These are phyloP conservation scores for Rhyacophila evoluta DNA, from an alignment of 2,888 invertebrate species.

Conservation along the genomic window DNA sequence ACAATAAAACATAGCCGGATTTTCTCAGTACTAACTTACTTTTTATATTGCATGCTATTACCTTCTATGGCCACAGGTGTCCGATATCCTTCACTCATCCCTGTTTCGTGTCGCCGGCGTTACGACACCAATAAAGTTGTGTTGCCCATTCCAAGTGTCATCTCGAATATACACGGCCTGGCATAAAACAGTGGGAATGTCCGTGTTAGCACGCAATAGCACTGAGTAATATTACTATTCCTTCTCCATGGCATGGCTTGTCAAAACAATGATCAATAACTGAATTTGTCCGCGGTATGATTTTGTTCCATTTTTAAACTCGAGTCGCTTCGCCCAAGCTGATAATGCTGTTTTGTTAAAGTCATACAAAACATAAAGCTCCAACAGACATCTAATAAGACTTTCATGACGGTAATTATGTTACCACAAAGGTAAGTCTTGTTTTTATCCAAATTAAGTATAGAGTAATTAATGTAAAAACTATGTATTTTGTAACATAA, in stretches of 20 bases:
- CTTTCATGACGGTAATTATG: too few species aligned
- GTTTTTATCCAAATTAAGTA: too few species aligned
- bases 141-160: conserved; percentile 10
- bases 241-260: background rate
- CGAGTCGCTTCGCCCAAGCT: background rate
- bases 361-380: too few species aligned
- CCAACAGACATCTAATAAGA: too few species aligned
- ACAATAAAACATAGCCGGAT: background rate
- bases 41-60: conserved; percentile 8
- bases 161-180: background rate
- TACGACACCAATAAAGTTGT: background rate
- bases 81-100: conserved; percentile 14
- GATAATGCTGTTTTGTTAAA: too few species aligned
- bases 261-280: conserved; percentile 5
- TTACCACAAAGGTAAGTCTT: too few species aligned
- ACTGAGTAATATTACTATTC: background rate
- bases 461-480: too few species aligned
- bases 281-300: background rate
- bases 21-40: background rate
- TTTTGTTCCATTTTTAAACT: background rate
- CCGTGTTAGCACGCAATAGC: background rate
- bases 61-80: conserved; percentile 13
- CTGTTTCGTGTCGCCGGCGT: conserved; percentile 19
- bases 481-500: too few species aligned
- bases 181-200: background rate